Percentiles rank a stretch among this genome's conserved stretches.
Conservation (phyloP, 2,797 vertebrate genomes). For the Tauraco hartlaubi region DNA sequence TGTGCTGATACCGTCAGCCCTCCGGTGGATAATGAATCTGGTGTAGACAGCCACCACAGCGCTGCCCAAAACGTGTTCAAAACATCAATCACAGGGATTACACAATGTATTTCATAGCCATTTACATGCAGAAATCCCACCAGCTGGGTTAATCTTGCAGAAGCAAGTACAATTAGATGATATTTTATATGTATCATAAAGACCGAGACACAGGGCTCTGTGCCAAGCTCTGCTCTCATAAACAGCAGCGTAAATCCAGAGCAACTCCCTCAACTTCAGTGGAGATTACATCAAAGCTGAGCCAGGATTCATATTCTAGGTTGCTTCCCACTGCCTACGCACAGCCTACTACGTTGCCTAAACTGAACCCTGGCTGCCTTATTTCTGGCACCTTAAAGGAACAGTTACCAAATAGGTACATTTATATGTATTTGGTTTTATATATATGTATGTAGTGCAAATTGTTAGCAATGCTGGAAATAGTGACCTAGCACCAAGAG, state of each 20-base stretch:
- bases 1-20: background rate
- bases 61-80: background rate
- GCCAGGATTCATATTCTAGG: background rate
- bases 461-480: background rate
- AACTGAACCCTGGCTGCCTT: background rate
- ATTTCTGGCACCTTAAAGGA: background rate
- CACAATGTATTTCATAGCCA: background rate
- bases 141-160: slow-evolving; percentile 41
- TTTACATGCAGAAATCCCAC: slow-evolving; percentile 15
- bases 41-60: background rate
- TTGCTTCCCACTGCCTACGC: slow-evolving; percentile 4
- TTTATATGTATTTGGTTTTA: background rate
- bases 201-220: background rate
- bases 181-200: slow-evolving; percentile 18
- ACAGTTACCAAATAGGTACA: background rate
- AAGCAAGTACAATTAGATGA: slow-evolving; percentile 24
- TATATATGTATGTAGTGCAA: background rate
- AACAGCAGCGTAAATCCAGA: slow-evolving; percentile 22
- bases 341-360: background rate
- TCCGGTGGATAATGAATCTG: background rate
- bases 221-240: background rate
- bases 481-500: background rate
- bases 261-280: background rate
- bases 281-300: slow-evolving; percentile 23
- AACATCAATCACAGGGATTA: background rate